These are phyloP conservation scores for Neoscelio sp. DNA, from an alignment of 2,888 invertebrate genomes.

Conservation along the genomic window DNA sequence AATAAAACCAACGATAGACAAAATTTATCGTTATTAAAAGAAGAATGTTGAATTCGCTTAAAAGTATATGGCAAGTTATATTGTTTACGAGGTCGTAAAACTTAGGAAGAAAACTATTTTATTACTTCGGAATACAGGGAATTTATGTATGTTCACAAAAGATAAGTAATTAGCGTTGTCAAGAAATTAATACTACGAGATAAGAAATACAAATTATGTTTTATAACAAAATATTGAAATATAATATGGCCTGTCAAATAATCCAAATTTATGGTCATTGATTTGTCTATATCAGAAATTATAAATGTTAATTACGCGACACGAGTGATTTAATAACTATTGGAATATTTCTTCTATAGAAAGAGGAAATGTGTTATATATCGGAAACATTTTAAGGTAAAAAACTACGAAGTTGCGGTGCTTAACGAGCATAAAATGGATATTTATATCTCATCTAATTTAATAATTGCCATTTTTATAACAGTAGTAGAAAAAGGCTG, in stretches of 20 bases:
- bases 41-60: slow-evolving; percentile 24
- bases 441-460: slow-evolving; percentile 45
- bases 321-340: slow-evolving; percentile 27
- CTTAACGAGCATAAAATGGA: slow-evolving; percentile 27
- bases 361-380: slow-evolving; percentile 2
- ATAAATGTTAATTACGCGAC: no score
- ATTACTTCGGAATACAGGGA: slow-evolving; percentile 21
- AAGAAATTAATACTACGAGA: slow-evolving; percentile 15
- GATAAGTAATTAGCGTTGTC: slow-evolving; percentile 28
- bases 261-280: slow-evolving; percentile 8
- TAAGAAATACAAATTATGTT: slow-evolving; percentile 13
- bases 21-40: slow-evolving; percentile 41
- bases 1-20: slow-evolving; percentile 15
- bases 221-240: neutral
- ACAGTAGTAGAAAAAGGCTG: slow-evolving; percentile 35
- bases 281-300: no score
- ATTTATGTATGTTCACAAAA: slow-evolving; percentile 29
- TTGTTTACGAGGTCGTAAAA: slow-evolving; percentile 41
- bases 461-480: slow-evolving; percentile 31
- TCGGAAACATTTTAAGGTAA: no score
- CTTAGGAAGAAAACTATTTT: slow-evolving; percentile 35
- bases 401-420: slow-evolving; percentile 4
- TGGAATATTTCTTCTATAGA: slow-evolving; percentile 6
- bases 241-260: slow-evolving; percentile 5
- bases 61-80: slow-evolving; percentile 24